Conservation (phyloP, 2,113 vertebrate species). For the Esox niger region DNA sequence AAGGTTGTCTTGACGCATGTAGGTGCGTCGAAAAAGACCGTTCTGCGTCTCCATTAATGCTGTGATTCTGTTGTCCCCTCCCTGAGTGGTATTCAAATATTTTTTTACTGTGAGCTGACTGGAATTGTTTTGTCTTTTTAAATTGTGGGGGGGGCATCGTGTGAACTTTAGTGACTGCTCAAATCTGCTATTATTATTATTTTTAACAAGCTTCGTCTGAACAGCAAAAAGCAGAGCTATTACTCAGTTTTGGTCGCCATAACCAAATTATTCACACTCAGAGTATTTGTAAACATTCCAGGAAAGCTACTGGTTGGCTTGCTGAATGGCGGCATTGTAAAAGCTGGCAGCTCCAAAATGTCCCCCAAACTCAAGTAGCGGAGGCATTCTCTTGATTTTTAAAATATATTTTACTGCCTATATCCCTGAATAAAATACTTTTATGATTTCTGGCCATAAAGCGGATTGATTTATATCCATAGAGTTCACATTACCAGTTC, state of each 20-base stretch:
- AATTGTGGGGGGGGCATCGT: background rate
- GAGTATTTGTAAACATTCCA: slow-evolving; percentile 42
- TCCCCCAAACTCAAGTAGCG: slow-evolving; percentile 20
- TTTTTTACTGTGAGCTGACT: too few relatives aligned
- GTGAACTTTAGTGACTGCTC: background rate
- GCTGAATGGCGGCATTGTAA: slow-evolving; percentile 44
- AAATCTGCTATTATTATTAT: background rate
- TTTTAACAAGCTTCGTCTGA: background rate
- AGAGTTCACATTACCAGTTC: slow-evolving; percentile 31
- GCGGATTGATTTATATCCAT: slow-evolving; percentile 48
- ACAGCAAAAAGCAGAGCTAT: background rate
- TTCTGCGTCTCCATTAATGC: background rate
- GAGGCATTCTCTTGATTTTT: slow-evolving; percentile 22
- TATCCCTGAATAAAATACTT: slow-evolving; percentile 44
- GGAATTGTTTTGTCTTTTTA: background rate
- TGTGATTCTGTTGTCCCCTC: too few relatives aligned
- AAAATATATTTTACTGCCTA: slow-evolving; percentile 46
- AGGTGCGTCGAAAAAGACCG: background rate
- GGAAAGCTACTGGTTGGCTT: slow-evolving; percentile 20
- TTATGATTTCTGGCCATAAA: slow-evolving; percentile 50
- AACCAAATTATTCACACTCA: slow-evolving; percentile 34
- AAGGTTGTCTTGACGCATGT: background rate
- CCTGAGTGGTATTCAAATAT: too few relatives aligned
- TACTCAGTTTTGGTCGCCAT: slow-evolving; percentile 19
- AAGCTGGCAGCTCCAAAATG: background rate